Percentiles rank a stretch among this genome's conserved stretches.
Conservation (phyloP, 1,140 invertebrate genomes). For the Drosophila ogumai region DNA sequence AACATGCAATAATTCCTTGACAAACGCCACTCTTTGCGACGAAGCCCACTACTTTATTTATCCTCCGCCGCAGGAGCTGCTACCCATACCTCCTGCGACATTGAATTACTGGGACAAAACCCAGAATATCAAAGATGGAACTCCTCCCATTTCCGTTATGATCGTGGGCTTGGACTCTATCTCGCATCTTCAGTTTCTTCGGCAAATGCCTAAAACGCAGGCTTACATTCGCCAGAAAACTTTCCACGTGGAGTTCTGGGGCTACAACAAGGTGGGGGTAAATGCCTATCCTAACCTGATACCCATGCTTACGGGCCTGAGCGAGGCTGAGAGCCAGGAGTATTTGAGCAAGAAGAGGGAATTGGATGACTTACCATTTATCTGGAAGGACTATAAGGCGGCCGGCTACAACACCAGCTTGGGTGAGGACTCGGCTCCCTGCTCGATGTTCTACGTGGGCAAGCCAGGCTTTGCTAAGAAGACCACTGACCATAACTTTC, state of each 20-base stretch:
- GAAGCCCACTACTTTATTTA: constrained; percentile 40
- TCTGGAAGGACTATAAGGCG: constrained; percentile 91
- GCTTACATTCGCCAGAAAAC: constrained; percentile 9
- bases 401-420: constrained; percentile 90
- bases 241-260: constrained; percentile 52
- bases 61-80: constrained; percentile 6
- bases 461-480: constrained; percentile 89
- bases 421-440: constrained; percentile 90
- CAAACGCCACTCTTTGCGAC: neutral
- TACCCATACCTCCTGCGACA: neutral
- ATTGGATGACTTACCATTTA: constrained; percentile 88
- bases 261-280: constrained; percentile 31
- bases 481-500: constrained; percentile 28
- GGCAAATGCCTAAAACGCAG: constrained; percentile 31
- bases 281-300: constrained; percentile 35
- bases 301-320: constrained; percentile 25
- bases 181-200: constrained; percentile 43
- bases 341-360: neutral
- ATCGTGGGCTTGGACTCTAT: constrained; percentile 41
- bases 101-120: constrained; percentile 1
- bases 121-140: neutral
- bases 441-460: constrained; percentile 91
- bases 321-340: neutral
- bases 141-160: constrained; percentile 32
- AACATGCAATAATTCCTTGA: neutral